Percentiles rank a stretch among this genome's conserved stretches.
Conservation (phyloP, 2,797 vertebrate species). For the Melanotaenia trifasciata region DNA sequence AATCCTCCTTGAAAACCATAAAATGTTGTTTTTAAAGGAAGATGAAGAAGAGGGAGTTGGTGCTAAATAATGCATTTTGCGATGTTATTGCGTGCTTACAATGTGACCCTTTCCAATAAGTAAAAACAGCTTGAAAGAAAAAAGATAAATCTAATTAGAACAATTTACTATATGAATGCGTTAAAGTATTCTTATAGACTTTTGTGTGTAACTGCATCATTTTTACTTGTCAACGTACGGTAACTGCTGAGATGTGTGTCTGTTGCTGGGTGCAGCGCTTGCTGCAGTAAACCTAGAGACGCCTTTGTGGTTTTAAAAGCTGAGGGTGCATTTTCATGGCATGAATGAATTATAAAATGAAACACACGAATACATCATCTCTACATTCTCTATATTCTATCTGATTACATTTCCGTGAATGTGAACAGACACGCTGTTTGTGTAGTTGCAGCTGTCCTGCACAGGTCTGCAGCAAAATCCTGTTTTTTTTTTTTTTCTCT, state of each 20-base stretch:
- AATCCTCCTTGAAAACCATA: no score
- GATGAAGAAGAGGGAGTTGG: not conserved
- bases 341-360: constrained; percentile 15
- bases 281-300: constrained; percentile 74
- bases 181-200: not conserved
- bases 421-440: not conserved
- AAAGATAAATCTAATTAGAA: not conserved
- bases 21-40: no score
- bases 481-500: constrained; percentile 59
- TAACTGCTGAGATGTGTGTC: constrained; percentile 40
- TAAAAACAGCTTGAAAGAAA: not conserved
- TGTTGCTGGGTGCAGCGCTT: constrained; percentile 56
- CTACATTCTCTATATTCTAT: constrained; percentile 6
- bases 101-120: not conserved
- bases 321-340: constrained; percentile 13
- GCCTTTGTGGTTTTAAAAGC: constrained; percentile 43
- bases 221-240: constrained; percentile 3
- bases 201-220: not conserved
- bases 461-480: constrained; percentile 65
- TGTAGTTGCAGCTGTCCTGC: constrained; percentile 26
- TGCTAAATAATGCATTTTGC: not conserved
- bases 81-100: not conserved
- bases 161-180: not conserved
- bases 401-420: not conserved
- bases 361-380: constrained; percentile 1